phyloP scores from a whole-genome alignment of 2,797 vertebrate species.

The Meda fulgida region DNA sequence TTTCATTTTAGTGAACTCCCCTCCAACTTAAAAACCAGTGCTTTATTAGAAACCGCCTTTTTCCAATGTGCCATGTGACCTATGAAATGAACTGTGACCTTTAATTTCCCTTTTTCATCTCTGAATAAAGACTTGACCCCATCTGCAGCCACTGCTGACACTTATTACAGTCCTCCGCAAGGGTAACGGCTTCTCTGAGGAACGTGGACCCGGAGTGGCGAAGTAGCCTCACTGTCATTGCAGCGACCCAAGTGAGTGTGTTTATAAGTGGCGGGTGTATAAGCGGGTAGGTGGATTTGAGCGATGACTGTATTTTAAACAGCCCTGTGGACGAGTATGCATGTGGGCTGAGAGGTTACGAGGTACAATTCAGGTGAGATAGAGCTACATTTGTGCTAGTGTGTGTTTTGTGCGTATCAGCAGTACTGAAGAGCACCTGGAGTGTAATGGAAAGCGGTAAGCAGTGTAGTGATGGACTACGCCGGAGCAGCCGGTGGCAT shows the following conservation, averaged over 20 bases:
- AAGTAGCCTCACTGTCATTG: constrained; percentile 47
- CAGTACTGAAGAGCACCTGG: constrained; percentile 54
- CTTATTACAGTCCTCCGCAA: constrained; percentile 5
- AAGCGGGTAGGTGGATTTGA: constrained; percentile 28
- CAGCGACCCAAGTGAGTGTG: constrained; percentile 31
- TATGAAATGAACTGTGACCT: not conserved
- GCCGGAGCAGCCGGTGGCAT: constrained; percentile 63
- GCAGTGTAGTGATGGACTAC: constrained; percentile 70
- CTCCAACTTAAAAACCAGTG: not conserved
- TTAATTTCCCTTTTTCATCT: constrained; percentile 21
- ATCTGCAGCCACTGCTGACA: constrained; percentile 53
- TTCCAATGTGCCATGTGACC: constrained; percentile 7
- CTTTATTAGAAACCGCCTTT: not conserved
- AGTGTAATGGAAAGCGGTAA: constrained; percentile 66
- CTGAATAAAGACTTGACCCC: constrained; percentile 38
- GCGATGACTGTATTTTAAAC: constrained; percentile 40
- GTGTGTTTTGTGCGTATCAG: constrained; percentile 35
- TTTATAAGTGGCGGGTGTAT: constrained; percentile 35
- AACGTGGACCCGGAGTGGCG: not conserved
- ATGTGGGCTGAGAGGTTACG: constrained; percentile 34
- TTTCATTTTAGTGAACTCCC: not conserved
- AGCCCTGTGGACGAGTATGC: constrained; percentile 7
- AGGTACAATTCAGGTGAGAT: constrained; percentile 7
- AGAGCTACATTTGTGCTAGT: constrained; percentile 25
- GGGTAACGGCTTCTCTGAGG: constrained; percentile 24